These are phyloP conservation scores for Catonia carolina DNA, from an alignment of 2,888 invertebrate genomes.

Conservation along the genomic window DNA sequence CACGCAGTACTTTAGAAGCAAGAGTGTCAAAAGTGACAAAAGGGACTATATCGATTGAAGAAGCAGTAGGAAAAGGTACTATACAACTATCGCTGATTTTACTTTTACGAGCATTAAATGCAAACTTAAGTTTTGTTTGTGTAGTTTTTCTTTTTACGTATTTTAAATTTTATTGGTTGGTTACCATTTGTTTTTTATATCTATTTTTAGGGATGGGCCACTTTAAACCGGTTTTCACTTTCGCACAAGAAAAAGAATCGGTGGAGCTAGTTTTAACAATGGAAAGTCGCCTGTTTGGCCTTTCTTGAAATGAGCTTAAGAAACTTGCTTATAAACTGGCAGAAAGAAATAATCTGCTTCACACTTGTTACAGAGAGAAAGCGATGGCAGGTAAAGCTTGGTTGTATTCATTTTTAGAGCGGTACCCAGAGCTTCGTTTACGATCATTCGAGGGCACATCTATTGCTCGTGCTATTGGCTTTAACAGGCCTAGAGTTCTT, in stretches of 20 bases:
- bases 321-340: conserved; percentile 16
- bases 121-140: too few relatives aligned
- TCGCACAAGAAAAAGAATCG: conserved; percentile 8
- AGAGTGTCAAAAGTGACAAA: too few relatives aligned
- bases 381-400: conserved; percentile 19
- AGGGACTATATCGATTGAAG: too few relatives aligned
- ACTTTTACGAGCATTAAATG: too few relatives aligned
- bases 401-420: conserved; percentile 15
- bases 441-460: conserved; percentile 20
- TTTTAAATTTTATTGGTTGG: not conserved
- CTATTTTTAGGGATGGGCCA: not conserved
- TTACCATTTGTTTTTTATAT: not conserved
- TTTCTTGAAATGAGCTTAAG: conserved; percentile 6
- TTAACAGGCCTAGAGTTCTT: conserved; percentile 14
- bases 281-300: conserved; percentile 21
- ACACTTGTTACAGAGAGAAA: conserved; percentile 35
- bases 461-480: conserved; percentile 18
- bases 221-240: not conserved
- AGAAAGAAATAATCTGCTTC: conserved; percentile 30
- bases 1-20: too few relatives aligned
- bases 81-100: too few relatives aligned
- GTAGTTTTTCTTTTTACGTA: too few relatives aligned
- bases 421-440: conserved; percentile 13
- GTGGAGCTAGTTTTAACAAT: conserved; percentile 12
- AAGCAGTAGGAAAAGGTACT: too few relatives aligned